Evolutionary conservation across 2,888 invertebrate genomes (phyloP).

Genomic region (Esperia sulphurella): DNA sequence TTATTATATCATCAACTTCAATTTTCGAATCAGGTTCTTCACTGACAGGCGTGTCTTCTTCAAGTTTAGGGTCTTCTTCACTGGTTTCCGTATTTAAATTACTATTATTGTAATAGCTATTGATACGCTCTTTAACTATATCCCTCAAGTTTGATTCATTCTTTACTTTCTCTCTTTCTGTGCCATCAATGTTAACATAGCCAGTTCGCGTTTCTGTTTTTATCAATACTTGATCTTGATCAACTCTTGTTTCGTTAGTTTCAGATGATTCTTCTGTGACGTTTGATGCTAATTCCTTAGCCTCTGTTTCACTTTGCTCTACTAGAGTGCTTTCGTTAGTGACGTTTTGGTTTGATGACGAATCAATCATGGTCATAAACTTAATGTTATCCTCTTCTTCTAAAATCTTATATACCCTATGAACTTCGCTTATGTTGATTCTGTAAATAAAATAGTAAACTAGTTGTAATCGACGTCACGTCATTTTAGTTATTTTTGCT

Average conservation of each 20-base stretch:
- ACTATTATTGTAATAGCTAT: constrained; percentile 42
- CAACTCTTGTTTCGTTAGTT: constrained; percentile 21
- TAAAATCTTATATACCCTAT: constrained; percentile 66
- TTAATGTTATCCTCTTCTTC: constrained; percentile 72
- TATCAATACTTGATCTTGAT: constrained; percentile 51
- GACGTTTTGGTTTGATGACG: constrained; percentile 32
- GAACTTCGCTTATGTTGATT: constrained; percentile 70
- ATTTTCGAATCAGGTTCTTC: constrained; percentile 26
- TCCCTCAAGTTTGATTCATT: constrained; percentile 53
- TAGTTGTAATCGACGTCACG: too few relatives aligned
- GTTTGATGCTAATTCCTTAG: constrained; percentile 12
- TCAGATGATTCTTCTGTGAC: constrained; percentile 13
- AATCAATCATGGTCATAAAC: constrained; percentile 64
- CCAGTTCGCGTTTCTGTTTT: constrained; percentile 69
- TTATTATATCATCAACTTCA: constrained; percentile 65
- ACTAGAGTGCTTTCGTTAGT: background rate
- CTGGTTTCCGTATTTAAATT: constrained; percentile 25
- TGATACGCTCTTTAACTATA: constrained; percentile 55
- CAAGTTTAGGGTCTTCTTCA: constrained; percentile 13
- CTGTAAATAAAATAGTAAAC: constrained; percentile 39
- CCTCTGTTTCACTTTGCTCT: constrained; percentile 12
- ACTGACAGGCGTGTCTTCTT: constrained; percentile 8
- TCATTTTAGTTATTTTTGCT: too few relatives aligned
- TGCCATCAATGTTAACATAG: constrained; percentile 68
- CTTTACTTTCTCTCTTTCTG: constrained; percentile 57